Percentiles rank a stretch among this genome's conserved stretches.
Evolutionary conservation across 2,797 vertebrate species (phyloP).

Genomic region (Anguilla anguilla): DNA sequence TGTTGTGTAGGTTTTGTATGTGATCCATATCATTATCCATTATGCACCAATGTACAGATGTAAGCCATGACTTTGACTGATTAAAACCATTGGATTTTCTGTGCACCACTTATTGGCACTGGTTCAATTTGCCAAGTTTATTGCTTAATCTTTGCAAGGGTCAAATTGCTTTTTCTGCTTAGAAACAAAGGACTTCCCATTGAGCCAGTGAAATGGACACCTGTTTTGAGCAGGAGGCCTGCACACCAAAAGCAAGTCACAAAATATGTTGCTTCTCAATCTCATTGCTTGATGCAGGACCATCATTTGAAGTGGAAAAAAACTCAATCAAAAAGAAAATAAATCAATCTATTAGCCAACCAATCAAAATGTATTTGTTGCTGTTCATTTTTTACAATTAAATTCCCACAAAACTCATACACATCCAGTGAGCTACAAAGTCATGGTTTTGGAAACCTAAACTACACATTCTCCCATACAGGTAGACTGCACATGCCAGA

Average conservation of each 20-base stretch:
- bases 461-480: not conserved
- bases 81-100: constrained; percentile 20
- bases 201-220: not conserved
- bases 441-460: not conserved
- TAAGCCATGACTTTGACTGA: constrained; percentile 5
- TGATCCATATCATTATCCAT: constrained; percentile 5
- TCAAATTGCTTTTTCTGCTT: constrained; percentile 9
- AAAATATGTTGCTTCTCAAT: not conserved
- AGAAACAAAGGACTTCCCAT: not conserved
- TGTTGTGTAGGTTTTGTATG: not conserved
- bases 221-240: not conserved
- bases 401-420: not conserved
- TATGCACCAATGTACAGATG: not conserved
- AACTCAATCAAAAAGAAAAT: not conserved
- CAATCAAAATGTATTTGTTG: not conserved
- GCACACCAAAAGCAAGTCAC: not conserved
- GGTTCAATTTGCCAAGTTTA: constrained; percentile 22
- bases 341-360: not conserved
- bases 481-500: not conserved
- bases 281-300: not conserved
- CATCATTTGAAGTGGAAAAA: not conserved
- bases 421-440: not conserved
- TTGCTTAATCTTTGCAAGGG: constrained; percentile 22
- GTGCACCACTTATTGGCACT: not conserved
- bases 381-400: not conserved